Base-by-base conservation (phyloP, 1,140 invertebrate genomes). In the Thaumetopoea pityocampa region DNA sequence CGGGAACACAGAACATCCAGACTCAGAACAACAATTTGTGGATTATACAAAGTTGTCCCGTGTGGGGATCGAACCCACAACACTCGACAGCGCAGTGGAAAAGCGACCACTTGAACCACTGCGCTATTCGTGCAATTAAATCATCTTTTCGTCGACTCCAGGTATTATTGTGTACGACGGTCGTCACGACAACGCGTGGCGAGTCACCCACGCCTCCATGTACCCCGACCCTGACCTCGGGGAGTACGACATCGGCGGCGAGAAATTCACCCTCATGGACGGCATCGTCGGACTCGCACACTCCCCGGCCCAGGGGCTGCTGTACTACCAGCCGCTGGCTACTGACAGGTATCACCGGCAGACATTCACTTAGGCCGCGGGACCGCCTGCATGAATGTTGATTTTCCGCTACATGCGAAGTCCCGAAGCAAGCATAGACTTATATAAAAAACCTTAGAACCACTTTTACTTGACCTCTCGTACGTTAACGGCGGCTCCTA, bases 301-400 rank as follows among this genome's bases (percentile, higher is more conserved):
- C 46, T 93, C 93, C 0, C 87, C 90, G 0, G 88, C 87, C 26
- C 80, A 88, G 10, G 88, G 88, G 1, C 80, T 88, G 1, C 49
- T 95, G 0, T 95, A 93, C 66, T 95, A 90, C 80, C 93, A 94
- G 68, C 93, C 94, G 0, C 74, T 95, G 38, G 93, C 93, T n/a
- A 93, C 92, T 3, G 90, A 94, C 74, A 88, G 92, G 87, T 89
- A 46, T 12, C n/a, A n/a, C n/a, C n/a, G n/a, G n/a, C n/a, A n/a
- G n/a, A n/a, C n/a, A n/a, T n/a, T n/a, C n/a, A n/a, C n/a, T n/a
- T n/a, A n/a, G n/a, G n/a, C n/a, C n/a, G n/a, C n/a, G n/a, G n/a
- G n/a, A n/a, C n/a, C n/a, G n/a, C n/a, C n/a, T n/a, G n/a, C n/a
- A n/a, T n/a, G n/a, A n/a, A n/a, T n/a, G n/a, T n/a, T n/a, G n/a